phyloP scores from a whole-genome alignment of 2,113 vertebrate species.

The Saguinus imperator region DNA sequence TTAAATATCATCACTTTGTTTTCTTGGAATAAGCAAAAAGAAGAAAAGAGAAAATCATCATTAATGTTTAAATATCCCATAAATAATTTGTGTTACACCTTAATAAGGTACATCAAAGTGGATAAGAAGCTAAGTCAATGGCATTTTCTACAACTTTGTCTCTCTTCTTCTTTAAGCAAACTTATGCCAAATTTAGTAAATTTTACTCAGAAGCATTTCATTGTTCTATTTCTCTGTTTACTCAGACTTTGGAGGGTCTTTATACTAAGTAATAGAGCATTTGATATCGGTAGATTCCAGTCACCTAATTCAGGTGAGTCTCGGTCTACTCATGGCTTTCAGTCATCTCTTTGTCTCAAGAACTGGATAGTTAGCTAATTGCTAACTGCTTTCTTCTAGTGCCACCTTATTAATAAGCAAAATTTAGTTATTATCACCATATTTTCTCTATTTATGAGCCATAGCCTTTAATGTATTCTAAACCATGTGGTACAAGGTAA shows the following conservation, averaged over 20 bases:
- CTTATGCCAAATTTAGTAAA: background rate
- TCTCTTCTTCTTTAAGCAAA: background rate
- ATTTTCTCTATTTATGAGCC: background rate
- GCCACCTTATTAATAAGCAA: background rate
- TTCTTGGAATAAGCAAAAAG: background rate
- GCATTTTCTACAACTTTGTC: background rate
- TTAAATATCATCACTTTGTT: background rate
- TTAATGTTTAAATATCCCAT: background rate
- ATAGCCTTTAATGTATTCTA: background rate
- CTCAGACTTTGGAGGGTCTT: background rate
- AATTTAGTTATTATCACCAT: background rate
- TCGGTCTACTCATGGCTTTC: background rate
- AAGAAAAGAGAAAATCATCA: background rate
- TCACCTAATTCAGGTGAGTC: background rate
- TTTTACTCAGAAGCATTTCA: background rate
- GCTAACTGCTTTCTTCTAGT: background rate
- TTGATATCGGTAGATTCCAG: background rate
- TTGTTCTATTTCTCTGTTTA: background rate
- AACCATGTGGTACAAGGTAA: background rate
- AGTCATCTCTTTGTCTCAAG: background rate
- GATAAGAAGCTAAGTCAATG: slow-evolving; percentile 23
- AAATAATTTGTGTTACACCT: background rate
- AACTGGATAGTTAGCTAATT: background rate
- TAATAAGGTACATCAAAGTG: slow-evolving; percentile 29
- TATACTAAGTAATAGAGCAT: background rate